A percentile compares a stretch with the other conserved stretches of the same genome.
Conservation (phyloP, 2,113 vertebrate genomes). For the Pollachius pollachius region DNA sequence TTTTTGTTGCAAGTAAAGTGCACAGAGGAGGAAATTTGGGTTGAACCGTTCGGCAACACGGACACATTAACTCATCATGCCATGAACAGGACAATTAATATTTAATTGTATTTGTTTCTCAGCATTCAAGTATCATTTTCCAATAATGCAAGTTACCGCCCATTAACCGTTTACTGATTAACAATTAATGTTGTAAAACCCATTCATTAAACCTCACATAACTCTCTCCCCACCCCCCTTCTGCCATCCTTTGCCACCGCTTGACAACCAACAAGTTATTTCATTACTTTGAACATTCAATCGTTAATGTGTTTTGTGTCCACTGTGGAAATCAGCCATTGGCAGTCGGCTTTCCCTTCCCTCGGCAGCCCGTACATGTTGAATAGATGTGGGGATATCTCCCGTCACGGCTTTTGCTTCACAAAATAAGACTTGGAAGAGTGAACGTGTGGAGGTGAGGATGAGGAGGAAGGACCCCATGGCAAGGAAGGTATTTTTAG, state of each 20-base stretch:
- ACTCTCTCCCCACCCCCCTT: background rate
- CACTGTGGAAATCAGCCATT: no score
- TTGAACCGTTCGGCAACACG: background rate
- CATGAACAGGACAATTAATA: background rate
- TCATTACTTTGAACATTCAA: background rate
- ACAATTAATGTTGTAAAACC: background rate
- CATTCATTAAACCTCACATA: background rate
- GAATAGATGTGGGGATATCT: no score
- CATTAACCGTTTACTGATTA: background rate
- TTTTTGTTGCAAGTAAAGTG: slow-evolving; percentile 1
- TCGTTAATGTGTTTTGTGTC: no score
- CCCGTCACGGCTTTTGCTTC: background rate
- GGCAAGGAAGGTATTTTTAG: slow-evolving; percentile 54
- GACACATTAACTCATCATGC: background rate
- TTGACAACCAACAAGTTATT: background rate
- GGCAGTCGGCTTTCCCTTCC: no score
- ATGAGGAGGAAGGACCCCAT: slow-evolving; percentile 18
- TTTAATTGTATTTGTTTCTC: slow-evolving; percentile 1
- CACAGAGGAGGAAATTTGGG: background rate
- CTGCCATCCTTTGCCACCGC: background rate
- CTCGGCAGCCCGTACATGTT: no score
- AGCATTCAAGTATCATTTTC: background rate
- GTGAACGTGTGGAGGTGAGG: slow-evolving; percentile 11
- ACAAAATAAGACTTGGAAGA: slow-evolving; percentile 6
- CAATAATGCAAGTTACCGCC: background rate